These are phyloP conservation scores for Natator depressus DNA, from an alignment of 2,113 vertebrate species.

Conservation along the genomic window DNA sequence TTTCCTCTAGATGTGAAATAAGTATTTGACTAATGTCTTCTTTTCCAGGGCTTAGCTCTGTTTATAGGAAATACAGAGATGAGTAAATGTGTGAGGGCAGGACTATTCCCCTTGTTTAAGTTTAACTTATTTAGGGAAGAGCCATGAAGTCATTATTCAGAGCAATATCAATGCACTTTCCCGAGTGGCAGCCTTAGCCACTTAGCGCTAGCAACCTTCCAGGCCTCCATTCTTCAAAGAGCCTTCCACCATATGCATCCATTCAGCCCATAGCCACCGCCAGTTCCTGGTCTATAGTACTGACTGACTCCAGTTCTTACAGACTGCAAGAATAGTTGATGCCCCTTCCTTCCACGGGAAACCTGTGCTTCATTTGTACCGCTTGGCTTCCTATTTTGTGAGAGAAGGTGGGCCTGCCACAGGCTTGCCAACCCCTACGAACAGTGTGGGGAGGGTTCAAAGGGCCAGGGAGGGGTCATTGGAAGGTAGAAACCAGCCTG, in stretches of 20 bases:
- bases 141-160: neutral
- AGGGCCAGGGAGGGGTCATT: neutral
- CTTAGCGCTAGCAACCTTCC: neutral
- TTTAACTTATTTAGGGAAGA: neutral
- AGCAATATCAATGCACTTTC: neutral
- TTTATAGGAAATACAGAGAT: neutral
- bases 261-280: neutral
- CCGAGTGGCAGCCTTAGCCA: neutral
- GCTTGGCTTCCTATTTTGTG: neutral
- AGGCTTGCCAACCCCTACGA: neutral
- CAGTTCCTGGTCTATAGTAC: neutral
- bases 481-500: neutral
- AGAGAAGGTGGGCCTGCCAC: accelerated
- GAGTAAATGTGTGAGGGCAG: neutral
- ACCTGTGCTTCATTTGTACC: neutral
- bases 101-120: neutral
- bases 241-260: neutral
- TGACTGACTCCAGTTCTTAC: neutral
- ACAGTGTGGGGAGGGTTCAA: neutral
- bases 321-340: neutral
- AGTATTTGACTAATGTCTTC: neutral
- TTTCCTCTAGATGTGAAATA: neutral
- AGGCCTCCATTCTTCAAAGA: neutral
- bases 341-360: neutral
- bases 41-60: neutral